Base-by-base conservation (phyloP, 2,888 invertebrate genomes). In the Siphlonurus alternatus region DNA sequence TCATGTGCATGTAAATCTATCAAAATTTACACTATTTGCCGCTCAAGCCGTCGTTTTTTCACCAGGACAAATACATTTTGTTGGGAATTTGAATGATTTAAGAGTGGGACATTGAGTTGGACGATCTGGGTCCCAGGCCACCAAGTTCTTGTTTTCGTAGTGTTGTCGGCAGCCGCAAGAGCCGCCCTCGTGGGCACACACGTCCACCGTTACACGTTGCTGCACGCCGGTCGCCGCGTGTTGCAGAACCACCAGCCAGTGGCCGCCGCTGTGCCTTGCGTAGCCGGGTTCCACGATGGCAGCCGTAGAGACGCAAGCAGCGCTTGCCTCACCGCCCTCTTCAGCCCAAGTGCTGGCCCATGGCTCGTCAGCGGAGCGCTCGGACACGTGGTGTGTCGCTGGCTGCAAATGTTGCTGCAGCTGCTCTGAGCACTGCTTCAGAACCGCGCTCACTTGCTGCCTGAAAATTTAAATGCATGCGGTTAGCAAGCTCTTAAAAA, bases 221-320 rank as follows among this genome's bases (percentile, higher is more conserved):
- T 66, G 65, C 53, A 71, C 67, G 22, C 62, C 38, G 23, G 62
- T 51, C 18, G 66, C 65, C 2, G 64, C 65, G 18, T 70, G 70
- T 62, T 73, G 73, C 23, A 72, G 66, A 51, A 73, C 69, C 19
- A 73, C 70, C 22, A 69, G 69, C 71, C 72, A 73, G 23, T 70
- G 69, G 1, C 71, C 71, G 23, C 64, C 64, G n/a, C 67, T 66
- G 59, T 73, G 72, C 53, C 70, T 66, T 7, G 70, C 72, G 61
- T 72, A 70, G 15, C 70, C 70, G 1, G 73, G 73, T 24, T 69
- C 65, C 10, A 71, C 68, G n/a, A 23, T n/a, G 2, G 51, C 51
- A 2, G n/a, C 23, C 2, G 59, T 60, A 15, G 72, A 67, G 5
- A 69, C 68, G 63, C 72, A 72, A 15, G 72, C 66, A 5, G 69